These are phyloP conservation scores for Pomatorhinus ruficollis DNA, from an alignment of 2,113 vertebrate species.

Conservation along the genomic window DNA sequence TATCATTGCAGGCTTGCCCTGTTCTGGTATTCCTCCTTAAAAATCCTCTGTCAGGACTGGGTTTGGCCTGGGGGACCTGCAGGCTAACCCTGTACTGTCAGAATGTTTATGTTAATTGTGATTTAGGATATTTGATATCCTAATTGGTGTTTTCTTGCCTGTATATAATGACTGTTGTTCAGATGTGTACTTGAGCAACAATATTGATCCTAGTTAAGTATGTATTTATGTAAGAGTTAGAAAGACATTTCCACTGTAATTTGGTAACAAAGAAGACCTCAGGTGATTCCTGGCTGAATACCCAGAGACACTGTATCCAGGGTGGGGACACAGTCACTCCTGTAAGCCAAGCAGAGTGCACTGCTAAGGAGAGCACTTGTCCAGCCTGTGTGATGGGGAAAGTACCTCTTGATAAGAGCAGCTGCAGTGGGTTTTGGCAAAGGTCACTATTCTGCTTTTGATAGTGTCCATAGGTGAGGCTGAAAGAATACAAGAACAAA, in stretches of 20 bases:
- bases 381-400: neutral
- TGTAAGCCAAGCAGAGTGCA: accelerated
- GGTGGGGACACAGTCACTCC: neutral
- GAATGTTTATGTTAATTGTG: neutral
- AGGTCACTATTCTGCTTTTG: neutral
- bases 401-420: neutral
- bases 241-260: neutral
- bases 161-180: slow-evolving; percentile 23
- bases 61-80: neutral
- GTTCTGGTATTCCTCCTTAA: neutral
- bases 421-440: neutral
- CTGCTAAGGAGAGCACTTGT: neutral
- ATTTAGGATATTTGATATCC: neutral
- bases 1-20: neutral
- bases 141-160: slow-evolving; percentile 37
- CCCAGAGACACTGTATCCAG: neutral
- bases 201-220: neutral
- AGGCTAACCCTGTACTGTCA: neutral
- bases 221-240: neutral
- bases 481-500: neutral
- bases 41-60: neutral
- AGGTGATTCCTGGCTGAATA: neutral
- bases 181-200: neutral
- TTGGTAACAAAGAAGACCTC: neutral
- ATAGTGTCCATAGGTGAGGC: neutral